phyloP scores from a whole-genome alignment of 2,888 invertebrate genomes.

The Cataglyphis rosenhaueri region DNA sequence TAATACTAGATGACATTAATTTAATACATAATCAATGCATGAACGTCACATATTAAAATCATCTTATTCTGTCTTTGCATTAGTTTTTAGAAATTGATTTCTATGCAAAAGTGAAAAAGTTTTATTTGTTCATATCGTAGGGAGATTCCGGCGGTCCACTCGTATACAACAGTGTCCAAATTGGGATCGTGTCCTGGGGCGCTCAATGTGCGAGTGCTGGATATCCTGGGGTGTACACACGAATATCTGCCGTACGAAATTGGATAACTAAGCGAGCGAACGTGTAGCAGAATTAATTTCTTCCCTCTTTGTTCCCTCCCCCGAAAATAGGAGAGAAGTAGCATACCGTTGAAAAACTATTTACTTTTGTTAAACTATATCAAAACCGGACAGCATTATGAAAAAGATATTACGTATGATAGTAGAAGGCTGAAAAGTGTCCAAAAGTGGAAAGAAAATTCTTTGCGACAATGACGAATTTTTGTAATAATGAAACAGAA shows the following conservation, averaged over 20 bases:
- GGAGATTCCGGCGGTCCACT: conserved; percentile 83
- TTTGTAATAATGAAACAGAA: not conserved
- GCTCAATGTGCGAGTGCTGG: conserved; percentile 77
- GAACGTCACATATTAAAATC: not conserved
- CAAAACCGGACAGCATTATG: conserved; percentile 10
- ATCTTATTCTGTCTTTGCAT: not conserved
- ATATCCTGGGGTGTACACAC: conserved; percentile 83
- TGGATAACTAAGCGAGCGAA: conserved; percentile 73
- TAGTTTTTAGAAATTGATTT: conserved; percentile 21
- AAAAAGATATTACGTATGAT: not conserved
- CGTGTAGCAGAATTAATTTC: conserved; percentile 60
- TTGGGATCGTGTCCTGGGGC: conserved; percentile 83
- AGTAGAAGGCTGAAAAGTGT: not conserved
- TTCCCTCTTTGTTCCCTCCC: conserved; percentile 9
- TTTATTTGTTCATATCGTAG: conserved; percentile 62
- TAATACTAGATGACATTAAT: not conserved
- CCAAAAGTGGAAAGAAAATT: not conserved
- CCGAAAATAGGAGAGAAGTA: conserved; percentile 10
- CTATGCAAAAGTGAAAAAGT: conserved; percentile 38
- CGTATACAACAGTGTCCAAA: conserved; percentile 75
- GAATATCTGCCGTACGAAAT: conserved; percentile 75
- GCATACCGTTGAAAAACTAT: conserved; percentile 42
- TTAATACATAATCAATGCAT: not conserved
- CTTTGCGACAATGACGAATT: not conserved
- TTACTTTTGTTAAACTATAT: conserved; percentile 34